These are phyloP conservation scores for Hypomecis punctinalis DNA, from an alignment of 2,888 invertebrate genomes.

Conservation along the genomic window DNA sequence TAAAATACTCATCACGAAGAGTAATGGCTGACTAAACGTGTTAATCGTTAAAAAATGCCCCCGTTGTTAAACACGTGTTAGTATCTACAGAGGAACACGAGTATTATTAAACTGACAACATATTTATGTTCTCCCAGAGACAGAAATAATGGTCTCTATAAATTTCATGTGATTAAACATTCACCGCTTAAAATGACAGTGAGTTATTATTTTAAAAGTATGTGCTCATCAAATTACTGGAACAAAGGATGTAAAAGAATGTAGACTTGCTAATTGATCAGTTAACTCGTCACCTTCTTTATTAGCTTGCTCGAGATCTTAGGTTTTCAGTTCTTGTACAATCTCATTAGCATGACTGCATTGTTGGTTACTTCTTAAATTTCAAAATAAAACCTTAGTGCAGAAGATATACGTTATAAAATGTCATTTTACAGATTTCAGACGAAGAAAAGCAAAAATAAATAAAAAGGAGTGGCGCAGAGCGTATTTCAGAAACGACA, in stretches of 20 bases:
- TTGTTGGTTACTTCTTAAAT: constrained; percentile 45
- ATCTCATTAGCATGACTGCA: constrained; percentile 67
- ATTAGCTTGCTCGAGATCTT: constrained; percentile 65
- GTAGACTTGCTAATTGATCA: constrained; percentile 45
- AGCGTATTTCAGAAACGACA: constrained; percentile 81
- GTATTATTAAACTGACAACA: constrained; percentile 76
- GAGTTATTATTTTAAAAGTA: constrained; percentile 50
- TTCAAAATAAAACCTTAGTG: constrained; percentile 46
- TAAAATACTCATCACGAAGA: constrained; percentile 36
- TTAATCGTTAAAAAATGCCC: constrained; percentile 55
- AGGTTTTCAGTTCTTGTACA: constrained; percentile 66
- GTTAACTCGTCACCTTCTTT: constrained; percentile 64
- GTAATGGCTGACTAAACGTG: constrained; percentile 38
- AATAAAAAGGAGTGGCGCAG: constrained; percentile 61
- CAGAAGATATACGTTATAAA: constrained; percentile 51
- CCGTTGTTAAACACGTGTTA: constrained; percentile 65
- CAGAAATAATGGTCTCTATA: constrained; percentile 69
- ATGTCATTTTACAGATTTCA: constrained; percentile 35
- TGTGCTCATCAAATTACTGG: constrained; percentile 33
- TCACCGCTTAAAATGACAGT: constrained; percentile 51
- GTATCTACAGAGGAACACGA: constrained; percentile 59
- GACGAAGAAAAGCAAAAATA: constrained; percentile 65
- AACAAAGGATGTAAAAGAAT: constrained; percentile 44
- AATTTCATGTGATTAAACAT: constrained; percentile 67
- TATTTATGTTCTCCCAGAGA: constrained; percentile 69